A percentile compares a stretch with the other conserved stretches of the same genome.
Evolutionary conservation across 1,140 invertebrate species (phyloP).

Genomic region (Lepidurus arcticus): DNA sequence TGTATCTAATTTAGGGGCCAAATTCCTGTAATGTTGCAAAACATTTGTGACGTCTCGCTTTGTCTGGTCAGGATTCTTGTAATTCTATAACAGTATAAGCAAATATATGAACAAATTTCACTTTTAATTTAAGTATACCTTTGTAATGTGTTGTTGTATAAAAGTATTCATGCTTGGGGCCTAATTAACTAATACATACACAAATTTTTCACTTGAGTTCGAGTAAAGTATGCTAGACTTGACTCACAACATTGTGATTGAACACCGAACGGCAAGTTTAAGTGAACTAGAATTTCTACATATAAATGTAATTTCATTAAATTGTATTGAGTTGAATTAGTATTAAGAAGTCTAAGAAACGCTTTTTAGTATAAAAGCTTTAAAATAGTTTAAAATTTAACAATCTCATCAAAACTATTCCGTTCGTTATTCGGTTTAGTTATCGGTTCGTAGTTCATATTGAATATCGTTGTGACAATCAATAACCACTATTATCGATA

Average conservation of each 20-base stretch:
- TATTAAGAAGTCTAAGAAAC: too few relatives aligned
- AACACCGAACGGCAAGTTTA: neutral
- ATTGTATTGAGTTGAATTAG: too few relatives aligned
- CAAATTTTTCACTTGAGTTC: neutral
- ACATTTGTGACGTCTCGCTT: constrained; percentile 65
- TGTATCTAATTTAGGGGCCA: constrained; percentile 57
- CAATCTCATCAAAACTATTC: neutral
- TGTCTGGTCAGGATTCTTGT: constrained; percentile 61
- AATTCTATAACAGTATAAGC: constrained; percentile 33
- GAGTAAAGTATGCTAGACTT: neutral
- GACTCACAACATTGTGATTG: neutral
- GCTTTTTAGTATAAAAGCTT: too few relatives aligned
- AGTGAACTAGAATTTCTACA: neutral
- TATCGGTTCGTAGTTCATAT: neutral
- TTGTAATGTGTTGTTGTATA: constrained; percentile 1
- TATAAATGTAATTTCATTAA: too few relatives aligned
- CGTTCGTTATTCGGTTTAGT: too few relatives aligned
- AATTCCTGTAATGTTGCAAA: constrained; percentile 63
- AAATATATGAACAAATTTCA: neutral
- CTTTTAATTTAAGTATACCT: neutral
- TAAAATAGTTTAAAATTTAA: too few relatives aligned
- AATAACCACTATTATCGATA: neutral
- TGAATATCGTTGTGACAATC: neutral
- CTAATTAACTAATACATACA: neutral
- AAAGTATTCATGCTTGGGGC: neutral